Base-by-base conservation (phyloP, 2,888 invertebrate species). In the Cephonodes hylas region DNA sequence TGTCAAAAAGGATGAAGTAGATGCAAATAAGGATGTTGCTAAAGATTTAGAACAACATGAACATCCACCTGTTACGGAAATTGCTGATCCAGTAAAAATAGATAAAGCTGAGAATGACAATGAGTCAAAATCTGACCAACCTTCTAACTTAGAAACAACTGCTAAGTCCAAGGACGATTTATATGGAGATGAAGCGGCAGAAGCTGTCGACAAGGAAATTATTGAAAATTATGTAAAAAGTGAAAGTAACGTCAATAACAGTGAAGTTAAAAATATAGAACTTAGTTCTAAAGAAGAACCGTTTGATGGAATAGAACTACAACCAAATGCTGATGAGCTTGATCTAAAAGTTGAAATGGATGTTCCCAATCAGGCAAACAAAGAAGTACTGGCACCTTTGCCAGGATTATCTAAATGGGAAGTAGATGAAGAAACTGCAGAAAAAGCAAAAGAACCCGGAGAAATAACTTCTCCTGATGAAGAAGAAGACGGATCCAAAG, bases 381-480 rank as follows among this genome's bases (percentile, higher is more conserved):
- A 93, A 73, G 95, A 96, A 82, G 94, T 96, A 81, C 83, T 96
- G 59, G 96, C 96, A 15, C 95, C 95, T 1, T 73, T 96, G 64
- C 97, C 97, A 0, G 97, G 96, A 77, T 89, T 96, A 59, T 97
- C 97, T 0, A 97, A 97, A 85, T 98, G 98, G 98, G 98, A 98
- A 86, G 94, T 96, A 31, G 96, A 96, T 60, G 94, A 95, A 44
- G 90, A 90, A 64, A 80, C 86, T 64, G 67, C 68, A 45, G 91
- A 91, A 59, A 93, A 93, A 65, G 65, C 74, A 15, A 91, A 85
- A 72, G 91, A 89, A 74, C 87, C 88, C 0, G 93, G 93, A 18
- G 93, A 93, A 74, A 87, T 93, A 23, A 84, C 88, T 15, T 87
- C 88, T 38, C 91, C 89, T 0, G 89, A 91, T 57, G 87, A 88